Evolutionary conservation across 2,113 vertebrate species (phyloP), one percentile per base, ranked within the genome.

Genomic region (Chinchilla lanigera): DNA sequence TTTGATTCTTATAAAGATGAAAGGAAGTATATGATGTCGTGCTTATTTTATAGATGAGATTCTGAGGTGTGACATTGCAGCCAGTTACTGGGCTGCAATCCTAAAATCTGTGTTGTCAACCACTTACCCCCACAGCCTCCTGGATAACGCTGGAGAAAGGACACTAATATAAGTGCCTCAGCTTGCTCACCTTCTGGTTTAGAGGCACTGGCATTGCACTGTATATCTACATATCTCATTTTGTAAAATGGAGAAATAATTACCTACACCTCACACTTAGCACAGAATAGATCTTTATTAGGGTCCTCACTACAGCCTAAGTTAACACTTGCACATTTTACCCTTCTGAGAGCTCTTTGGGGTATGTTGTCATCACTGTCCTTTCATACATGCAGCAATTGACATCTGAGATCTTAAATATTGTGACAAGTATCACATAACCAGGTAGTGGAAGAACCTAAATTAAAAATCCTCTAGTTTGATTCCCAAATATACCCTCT

Each of bases 221-320:
- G 4, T 13, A 6, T 38, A 2, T 35, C 16, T 28, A 41, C 60
- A 2, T 1, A 2, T 20, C 33, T 9, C 20, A 0, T 80, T 67
- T 5, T 81, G 22, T 33, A 33, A 47, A 10, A 4, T 86, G 47
- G 44, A 30, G 56, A 58, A 38, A 33, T 71, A 60, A 30, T 0
- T 5, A 7, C 33, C 24, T 56, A 28, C 5, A 38, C 7, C 33
- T 33, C 44, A 47, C 12, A 19, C 8, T 47, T 30, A 73, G 24
- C 54, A 35, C 30, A 80, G 16, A 63, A 60, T 1, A 30, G 24
- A 2, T 22, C 24, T 93, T 33, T 54, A 24, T 30, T 14, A 38
- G 30, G 60, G 38, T 54, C 2, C 38, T 28, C 44, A 80, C 41
- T 14, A 2, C 0, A 26, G n/a, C 6, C 26, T 60, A 30, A 60